Conservation (phyloP, 1,140 invertebrate genomes). For the Drosophila pseudoobscura region DNA sequence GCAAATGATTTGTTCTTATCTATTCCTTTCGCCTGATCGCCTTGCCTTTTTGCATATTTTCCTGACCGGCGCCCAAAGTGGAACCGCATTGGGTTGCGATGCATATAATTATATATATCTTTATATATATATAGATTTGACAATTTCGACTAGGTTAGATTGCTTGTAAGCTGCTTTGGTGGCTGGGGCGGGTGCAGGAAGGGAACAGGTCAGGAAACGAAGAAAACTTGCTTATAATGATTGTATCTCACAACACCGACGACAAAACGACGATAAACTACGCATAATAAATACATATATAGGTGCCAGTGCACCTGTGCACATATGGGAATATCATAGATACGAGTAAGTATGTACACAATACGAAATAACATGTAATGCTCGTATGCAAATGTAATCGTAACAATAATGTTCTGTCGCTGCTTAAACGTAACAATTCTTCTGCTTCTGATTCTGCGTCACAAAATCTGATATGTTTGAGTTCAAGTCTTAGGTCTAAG, state of each 20-base stretch:
- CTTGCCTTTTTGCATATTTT: neutral
- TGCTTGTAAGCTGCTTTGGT: conserved; percentile 28
- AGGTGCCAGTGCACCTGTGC: neutral
- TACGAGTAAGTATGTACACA: conserved; percentile 10
- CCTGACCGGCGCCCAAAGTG: conserved; percentile 20
- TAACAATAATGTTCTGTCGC: conserved; percentile 32
- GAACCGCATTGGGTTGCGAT: conserved; percentile 7
- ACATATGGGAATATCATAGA: conserved; percentile 9
- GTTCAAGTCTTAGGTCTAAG: conserved; percentile 61
- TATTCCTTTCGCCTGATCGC: conserved; percentile 18
- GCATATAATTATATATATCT: neutral
- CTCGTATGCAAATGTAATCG: conserved; percentile 22
- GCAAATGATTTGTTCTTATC: conserved; percentile 57
- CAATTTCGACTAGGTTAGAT: conserved; percentile 48
- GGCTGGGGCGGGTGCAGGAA: conserved; percentile 17
- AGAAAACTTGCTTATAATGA: conserved; percentile 66
- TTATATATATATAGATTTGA: conserved; percentile 9
- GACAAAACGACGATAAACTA: conserved; percentile 70
- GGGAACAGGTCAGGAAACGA: conserved; percentile 34
- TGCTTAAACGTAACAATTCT: conserved; percentile 69
- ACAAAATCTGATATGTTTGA: conserved; percentile 62
- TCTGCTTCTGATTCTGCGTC: neutral
- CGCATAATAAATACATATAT: conserved; percentile 62
- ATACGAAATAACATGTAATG: conserved; percentile 13
- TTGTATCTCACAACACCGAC: conserved; percentile 83